Conservation (phyloP, 2,113 vertebrate genomes). For the Sapayoa aenigma region DNA sequence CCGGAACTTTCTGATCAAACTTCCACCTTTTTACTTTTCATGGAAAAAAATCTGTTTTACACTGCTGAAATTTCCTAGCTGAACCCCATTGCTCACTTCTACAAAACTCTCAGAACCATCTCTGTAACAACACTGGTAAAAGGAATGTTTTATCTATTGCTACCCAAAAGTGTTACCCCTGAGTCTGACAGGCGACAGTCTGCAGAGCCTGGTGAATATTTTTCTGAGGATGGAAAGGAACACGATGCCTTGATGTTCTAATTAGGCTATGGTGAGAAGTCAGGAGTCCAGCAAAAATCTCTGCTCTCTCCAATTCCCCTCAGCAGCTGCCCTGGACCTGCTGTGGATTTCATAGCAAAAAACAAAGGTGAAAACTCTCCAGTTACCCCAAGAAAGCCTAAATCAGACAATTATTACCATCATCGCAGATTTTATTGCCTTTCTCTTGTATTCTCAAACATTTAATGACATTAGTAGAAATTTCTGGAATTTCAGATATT, state of each 20-base stretch:
- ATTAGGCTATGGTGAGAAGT: not conserved
- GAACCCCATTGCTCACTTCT: not conserved
- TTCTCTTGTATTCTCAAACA: not conserved
- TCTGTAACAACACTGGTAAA: not conserved
- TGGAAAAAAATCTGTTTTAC: not conserved
- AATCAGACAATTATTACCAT: not conserved
- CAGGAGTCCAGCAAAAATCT: not conserved
- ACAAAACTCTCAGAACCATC: not conserved
- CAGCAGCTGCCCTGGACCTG: not conserved
- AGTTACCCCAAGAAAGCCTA: not conserved
- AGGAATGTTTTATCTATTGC: not conserved
- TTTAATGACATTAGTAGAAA: not conserved
- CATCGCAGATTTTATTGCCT: not conserved
- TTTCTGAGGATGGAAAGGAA: not conserved
- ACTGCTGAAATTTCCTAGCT: not conserved
- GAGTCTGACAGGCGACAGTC: rapidly evolving
- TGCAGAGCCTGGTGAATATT: not conserved
- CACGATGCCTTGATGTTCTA: not conserved
- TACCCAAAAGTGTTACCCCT: not conserved
- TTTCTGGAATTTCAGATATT: not conserved
- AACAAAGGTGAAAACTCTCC: not conserved
- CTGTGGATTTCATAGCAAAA: not conserved
- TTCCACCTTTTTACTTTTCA: not conserved
- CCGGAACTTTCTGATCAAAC: not conserved
- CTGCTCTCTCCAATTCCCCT: not conserved